These are phyloP conservation scores for Mustela nigripes DNA, from an alignment of 2,113 vertebrate genomes.

Conservation along the genomic window DNA sequence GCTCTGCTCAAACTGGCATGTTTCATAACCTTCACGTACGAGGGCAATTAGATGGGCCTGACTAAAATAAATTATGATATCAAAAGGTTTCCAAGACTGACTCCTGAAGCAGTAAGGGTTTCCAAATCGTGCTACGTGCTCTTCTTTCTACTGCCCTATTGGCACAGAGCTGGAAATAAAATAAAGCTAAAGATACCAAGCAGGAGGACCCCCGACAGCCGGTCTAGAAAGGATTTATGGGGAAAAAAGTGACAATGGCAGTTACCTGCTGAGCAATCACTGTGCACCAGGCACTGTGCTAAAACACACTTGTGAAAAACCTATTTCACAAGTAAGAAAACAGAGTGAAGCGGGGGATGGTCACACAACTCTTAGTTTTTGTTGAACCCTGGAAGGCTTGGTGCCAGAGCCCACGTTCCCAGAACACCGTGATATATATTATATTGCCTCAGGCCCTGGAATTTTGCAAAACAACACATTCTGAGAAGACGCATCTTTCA, in stretches of 20 bases:
- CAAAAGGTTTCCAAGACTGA: not conserved
- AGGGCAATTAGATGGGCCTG: not conserved
- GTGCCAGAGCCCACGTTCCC: not conserved
- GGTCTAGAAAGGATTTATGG: not conserved
- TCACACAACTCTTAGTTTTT: not conserved
- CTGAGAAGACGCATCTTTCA: not conserved
- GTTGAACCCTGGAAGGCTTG: not conserved
- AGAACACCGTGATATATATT: not conserved
- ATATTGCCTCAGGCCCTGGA: not conserved
- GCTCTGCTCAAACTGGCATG: not conserved
- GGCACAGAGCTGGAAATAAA: not conserved
- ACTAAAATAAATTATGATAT: not conserved
- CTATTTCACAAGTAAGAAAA: not conserved
- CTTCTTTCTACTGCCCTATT: not conserved
- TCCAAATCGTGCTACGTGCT: not conserved
- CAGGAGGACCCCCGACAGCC: not conserved
- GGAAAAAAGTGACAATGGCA: accelerated
- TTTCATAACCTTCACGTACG: not conserved
- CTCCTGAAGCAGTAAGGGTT: not conserved
- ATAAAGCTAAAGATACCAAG: not conserved
- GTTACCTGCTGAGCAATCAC: not conserved
- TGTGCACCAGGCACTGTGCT: no score
- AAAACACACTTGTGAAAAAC: not conserved
- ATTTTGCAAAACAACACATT: not conserved
- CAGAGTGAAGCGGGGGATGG: not conserved